phyloP scores from a whole-genome alignment of 2,113 vertebrate genomes.

The Phasianus colchicus region DNA sequence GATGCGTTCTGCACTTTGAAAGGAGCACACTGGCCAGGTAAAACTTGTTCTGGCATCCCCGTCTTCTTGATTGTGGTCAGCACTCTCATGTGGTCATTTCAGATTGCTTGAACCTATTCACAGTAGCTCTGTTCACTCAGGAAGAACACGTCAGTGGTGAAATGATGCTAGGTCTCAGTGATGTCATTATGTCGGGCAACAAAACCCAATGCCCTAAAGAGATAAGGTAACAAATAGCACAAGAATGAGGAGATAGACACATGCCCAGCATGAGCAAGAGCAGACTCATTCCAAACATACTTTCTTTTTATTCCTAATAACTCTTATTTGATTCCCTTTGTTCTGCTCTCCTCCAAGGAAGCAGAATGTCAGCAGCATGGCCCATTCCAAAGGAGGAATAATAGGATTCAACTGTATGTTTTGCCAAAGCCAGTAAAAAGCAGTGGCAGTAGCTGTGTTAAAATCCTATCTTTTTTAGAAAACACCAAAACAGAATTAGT shows the following conservation, averaged over 20 bases:
- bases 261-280: not conserved
- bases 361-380: not conserved
- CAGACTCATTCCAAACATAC: conserved; percentile 30
- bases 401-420: not conserved
- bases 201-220: not conserved
- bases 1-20: not conserved
- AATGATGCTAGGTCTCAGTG: not conserved
- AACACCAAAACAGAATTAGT: conserved; percentile 12
- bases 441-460: not conserved
- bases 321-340: not conserved
- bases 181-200: not conserved
- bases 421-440: conserved; percentile 6
- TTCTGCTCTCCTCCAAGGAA: not conserved
- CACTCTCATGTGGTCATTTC: not conserved
- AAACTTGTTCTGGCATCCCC: not conserved
- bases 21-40: not conserved
- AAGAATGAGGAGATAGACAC: not conserved
- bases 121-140: not conserved
- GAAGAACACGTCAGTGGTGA: not conserved
- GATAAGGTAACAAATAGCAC: not conserved
- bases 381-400: not conserved
- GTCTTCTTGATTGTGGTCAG: rapidly evolving
- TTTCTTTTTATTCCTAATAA: conserved; percentile 26
- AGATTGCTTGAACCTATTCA: not conserved
- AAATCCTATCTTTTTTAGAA: not conserved